Evolutionary conservation across 1,140 invertebrate species (phyloP), one percentile per base, ranked within the genome.

Genomic region (honey bee (Apis mellifera)): DNA sequence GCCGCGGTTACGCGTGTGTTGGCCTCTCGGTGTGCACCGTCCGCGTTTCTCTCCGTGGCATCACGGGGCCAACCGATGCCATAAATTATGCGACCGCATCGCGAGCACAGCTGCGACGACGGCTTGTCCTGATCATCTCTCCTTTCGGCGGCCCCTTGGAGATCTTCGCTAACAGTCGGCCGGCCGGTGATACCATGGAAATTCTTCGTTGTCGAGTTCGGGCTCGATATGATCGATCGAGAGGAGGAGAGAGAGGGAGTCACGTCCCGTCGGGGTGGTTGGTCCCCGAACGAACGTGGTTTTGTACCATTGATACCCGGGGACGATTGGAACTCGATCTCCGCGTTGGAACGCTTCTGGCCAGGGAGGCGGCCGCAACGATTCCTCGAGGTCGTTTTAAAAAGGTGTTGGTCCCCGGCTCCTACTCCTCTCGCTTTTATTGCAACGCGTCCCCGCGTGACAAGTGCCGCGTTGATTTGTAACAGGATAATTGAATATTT

Each of bases 21-120:
- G 4, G 2, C 32, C 19, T 57, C 17, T 59, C 65, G 32, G 32
- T 73, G 71, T 57, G 19, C 21, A 26, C 55, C 19, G 8, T 66
- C 13, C 4, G 60, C 23, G 26, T 62, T 57, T 64, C 78, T 73
- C 70, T 65, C 5, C 32, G 69, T 50, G 62, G n/a, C 70, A 55
- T 80, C 80, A 50, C 32, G 54, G n/a, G 32, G 54, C 59, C 78
- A 52, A 21, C 71, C 89, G 89, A 91, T 92, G 92, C 91, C 89
- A 93, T 93, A 93, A 93, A 92, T 93, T 93, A 93, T 90, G 88
- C 89, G 89, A 92, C 82, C 77, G 84, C 91, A 92, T 86, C 82
- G 88, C 90, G 89, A 84, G 90, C 89, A 88, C 92, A 93, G 92
- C 90, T 92, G 92, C 90, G 87, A 80, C 82, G 88, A 85, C 89